A percentile compares a stretch with the other conserved stretches of the same genome.
phyloP scores from a whole-genome alignment of 2,797 vertebrate species.

The Epinephelus malabaricus region DNA sequence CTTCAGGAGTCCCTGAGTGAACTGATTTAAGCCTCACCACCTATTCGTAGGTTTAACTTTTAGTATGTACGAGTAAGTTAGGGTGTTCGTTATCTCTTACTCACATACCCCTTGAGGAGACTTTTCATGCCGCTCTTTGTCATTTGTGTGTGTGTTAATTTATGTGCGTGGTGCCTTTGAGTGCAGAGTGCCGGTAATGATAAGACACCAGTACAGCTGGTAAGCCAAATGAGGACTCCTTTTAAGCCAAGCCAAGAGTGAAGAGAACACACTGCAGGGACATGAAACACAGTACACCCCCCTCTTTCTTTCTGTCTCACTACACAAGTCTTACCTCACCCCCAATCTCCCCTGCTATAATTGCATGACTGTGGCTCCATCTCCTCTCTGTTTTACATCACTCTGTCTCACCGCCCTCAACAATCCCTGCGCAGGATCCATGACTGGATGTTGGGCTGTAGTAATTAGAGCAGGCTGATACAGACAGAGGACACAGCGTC shows the following conservation, averaged over 20 bases:
- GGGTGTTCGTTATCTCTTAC: slow-evolving; percentile 46
- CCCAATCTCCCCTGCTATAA: slow-evolving; percentile 58
- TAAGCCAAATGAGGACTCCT: slow-evolving; percentile 75
- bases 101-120: slow-evolving; percentile 35
- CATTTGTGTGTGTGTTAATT: slow-evolving; percentile 48
- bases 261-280: slow-evolving; percentile 69
- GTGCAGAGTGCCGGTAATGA: slow-evolving; percentile 68
- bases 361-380: slow-evolving; percentile 69
- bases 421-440: slow-evolving; percentile 65
- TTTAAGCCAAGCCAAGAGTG: slow-evolving; percentile 77
- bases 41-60: slow-evolving; percentile 8
- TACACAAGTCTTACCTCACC: slow-evolving; percentile 71
- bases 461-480: slow-evolving; percentile 83
- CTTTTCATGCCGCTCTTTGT: slow-evolving; percentile 48
- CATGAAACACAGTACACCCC: slow-evolving; percentile 65
- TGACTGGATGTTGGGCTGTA: slow-evolving; percentile 74
- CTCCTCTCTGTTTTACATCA: slow-evolving; percentile 73
- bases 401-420: slow-evolving; percentile 49
- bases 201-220: slow-evolving; percentile 76
- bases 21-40: background rate
- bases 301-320: slow-evolving; percentile 27
- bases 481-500: slow-evolving; percentile 82
- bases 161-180: slow-evolving; percentile 54
- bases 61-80: background rate
- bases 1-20: background rate